Evolutionary conservation across 2,113 vertebrate species (phyloP).

Genomic region (Cephalopterus ornatus): DNA sequence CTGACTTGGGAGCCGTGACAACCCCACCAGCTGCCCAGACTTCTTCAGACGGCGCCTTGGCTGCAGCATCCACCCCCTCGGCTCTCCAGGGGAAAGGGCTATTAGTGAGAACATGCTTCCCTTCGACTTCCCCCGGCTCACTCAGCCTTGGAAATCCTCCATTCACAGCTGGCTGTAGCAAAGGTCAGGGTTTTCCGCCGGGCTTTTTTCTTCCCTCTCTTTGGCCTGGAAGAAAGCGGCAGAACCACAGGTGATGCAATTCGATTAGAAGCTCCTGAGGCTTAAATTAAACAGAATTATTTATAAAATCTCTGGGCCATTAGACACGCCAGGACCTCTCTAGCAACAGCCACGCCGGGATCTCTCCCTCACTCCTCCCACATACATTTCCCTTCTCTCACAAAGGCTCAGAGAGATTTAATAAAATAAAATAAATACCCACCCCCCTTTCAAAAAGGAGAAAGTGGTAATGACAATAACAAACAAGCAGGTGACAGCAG

Average conservation of each 20-base stretch:
- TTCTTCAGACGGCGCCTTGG: neutral
- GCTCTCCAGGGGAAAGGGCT: neutral
- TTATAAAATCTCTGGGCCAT: slow-evolving; percentile 27
- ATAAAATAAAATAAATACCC: neutral
- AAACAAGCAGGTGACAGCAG: neutral
- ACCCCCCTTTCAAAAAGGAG: neutral
- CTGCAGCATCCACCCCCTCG: neutral
- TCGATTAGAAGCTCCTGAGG: slow-evolving; percentile 11
- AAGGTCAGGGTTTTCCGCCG: neutral
- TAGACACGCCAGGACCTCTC: neutral
- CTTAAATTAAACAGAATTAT: slow-evolving; percentile 53
- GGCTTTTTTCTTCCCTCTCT: neutral
- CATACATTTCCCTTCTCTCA: neutral
- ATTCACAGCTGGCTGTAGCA: neutral
- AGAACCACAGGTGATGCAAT: slow-evolving; percentile 50
- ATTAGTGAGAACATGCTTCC: neutral
- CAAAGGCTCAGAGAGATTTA: neutral
- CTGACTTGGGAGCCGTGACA: neutral
- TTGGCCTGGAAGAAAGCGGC: slow-evolving; percentile 1
- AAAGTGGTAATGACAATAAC: neutral
- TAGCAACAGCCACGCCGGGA: neutral
- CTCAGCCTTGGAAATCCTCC: slow-evolving; percentile 1
- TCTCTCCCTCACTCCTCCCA: neutral
- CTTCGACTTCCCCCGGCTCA: neutral
- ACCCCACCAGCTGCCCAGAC: neutral